Conservation (phyloP, 2,888 invertebrate genomes). For the Eupithecia exiguata region DNA sequence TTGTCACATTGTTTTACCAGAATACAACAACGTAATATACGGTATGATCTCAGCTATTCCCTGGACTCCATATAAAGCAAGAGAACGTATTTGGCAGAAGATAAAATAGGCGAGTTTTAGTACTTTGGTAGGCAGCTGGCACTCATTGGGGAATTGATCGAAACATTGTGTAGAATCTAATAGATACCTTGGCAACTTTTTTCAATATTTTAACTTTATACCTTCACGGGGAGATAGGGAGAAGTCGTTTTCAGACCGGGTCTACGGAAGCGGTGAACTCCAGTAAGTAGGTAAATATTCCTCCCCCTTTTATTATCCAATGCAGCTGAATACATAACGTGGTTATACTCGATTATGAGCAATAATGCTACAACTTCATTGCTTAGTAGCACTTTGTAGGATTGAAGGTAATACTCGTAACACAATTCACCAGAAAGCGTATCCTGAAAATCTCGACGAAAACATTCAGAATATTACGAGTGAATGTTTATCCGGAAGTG, state of each 20-base stretch:
- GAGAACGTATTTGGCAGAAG: constrained; percentile 50
- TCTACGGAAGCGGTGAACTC: not conserved
- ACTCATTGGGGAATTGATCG: constrained; percentile 39
- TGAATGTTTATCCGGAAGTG: constrained; percentile 26
- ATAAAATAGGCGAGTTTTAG: constrained; percentile 48
- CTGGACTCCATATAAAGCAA: constrained; percentile 48
- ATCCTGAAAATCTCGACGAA: constrained; percentile 21
- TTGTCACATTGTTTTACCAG: constrained; percentile 54
- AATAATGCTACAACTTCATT: constrained; percentile 11
- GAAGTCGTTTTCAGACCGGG: constrained; percentile 7
- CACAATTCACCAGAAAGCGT: constrained; percentile 13
- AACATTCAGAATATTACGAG: constrained; percentile 19
- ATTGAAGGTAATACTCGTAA: constrained; percentile 9
- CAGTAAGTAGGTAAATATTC: constrained; percentile 4
- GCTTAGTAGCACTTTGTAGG: constrained; percentile 19
- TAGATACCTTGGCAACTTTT: constrained; percentile 34
- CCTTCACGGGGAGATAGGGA: not conserved
- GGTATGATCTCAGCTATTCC: constrained; percentile 54
- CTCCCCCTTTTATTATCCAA: constrained; percentile 7
- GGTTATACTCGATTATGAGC: constrained; percentile 25
- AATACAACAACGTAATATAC: constrained; percentile 44
- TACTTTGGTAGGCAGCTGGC: constrained; percentile 31
- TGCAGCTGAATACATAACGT: constrained; percentile 7
- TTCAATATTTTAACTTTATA: constrained; percentile 31
- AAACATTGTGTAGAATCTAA: constrained; percentile 34